A percentile compares a stretch with the other conserved stretches of the same genome.
Evolutionary conservation across 2,113 vertebrate genomes (phyloP).

Genomic region (Odocoileus virginianus): DNA sequence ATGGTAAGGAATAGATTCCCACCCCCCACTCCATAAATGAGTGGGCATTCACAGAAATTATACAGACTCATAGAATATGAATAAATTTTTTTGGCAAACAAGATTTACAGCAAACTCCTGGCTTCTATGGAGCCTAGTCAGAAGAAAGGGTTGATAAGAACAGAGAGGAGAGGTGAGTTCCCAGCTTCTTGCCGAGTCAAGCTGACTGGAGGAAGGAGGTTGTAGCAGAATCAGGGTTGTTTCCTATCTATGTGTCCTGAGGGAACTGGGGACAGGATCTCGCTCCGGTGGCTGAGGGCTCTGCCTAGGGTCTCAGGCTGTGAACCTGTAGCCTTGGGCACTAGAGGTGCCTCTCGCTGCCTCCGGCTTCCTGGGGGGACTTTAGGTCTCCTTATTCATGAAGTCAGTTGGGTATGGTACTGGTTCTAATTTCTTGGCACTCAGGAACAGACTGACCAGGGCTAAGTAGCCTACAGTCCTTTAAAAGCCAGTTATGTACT

Average conservation of each 20-base stretch:
- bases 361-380: neutral
- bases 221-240: fast-evolving
- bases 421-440: neutral
- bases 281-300: fast-evolving
- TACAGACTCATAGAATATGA: neutral
- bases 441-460: neutral
- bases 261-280: neutral
- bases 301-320: neutral
- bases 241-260: neutral
- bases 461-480: neutral
- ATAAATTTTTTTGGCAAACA: neutral
- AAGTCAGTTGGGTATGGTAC: neutral
- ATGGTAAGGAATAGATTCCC: neutral
- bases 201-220: neutral
- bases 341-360: fast-evolving
- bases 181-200: neutral
- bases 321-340: neutral
- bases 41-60: neutral
- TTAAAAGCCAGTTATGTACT: neutral
- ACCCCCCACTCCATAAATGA: neutral
- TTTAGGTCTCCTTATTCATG: neutral
- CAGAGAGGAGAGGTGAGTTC: neutral
- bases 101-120: neutral
- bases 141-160: neutral
- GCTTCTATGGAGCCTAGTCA: neutral